Evolutionary conservation across 2,113 vertebrate species (phyloP).

Genomic region (Mesembrinibis cayennensis): DNA sequence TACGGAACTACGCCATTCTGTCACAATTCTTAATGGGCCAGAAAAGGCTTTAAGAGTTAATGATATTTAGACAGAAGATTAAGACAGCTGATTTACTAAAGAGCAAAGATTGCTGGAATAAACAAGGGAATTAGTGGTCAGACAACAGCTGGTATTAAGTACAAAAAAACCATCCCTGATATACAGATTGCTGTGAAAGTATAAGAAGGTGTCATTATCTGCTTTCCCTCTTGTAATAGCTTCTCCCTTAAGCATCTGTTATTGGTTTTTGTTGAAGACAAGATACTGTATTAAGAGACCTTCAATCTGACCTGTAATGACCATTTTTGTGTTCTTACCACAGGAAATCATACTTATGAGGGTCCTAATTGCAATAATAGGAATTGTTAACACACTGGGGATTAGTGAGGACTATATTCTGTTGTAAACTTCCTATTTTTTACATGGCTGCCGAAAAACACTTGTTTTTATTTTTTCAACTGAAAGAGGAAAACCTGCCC

Average conservation of each 20-base stretch:
- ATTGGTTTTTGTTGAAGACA: not conserved
- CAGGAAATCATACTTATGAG: not conserved
- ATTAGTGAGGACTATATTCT: not conserved
- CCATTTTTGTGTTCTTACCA: not conserved
- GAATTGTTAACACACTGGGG: not conserved
- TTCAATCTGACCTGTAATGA: not conserved
- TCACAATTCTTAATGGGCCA: not conserved
- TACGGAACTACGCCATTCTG: not conserved
- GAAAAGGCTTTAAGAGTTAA: not conserved
- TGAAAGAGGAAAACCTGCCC: not conserved
- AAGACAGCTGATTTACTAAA: not conserved
- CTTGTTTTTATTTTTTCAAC: not conserved
- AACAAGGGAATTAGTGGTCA: not conserved
- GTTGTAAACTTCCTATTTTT: accelerated
- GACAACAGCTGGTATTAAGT: not conserved
- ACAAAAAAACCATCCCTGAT: not conserved
- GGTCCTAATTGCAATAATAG: not conserved
- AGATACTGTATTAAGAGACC: not conserved
- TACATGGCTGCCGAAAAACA: not conserved
- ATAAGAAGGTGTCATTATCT: not conserved
- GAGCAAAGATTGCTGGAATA: not conserved
- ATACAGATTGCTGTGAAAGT: not conserved
- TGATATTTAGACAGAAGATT: not conserved
- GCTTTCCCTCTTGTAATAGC: not conserved
- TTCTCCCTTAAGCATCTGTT: not conserved